Conservation (phyloP, 2,113 vertebrate species). For the Anoura caudifer region DNA sequence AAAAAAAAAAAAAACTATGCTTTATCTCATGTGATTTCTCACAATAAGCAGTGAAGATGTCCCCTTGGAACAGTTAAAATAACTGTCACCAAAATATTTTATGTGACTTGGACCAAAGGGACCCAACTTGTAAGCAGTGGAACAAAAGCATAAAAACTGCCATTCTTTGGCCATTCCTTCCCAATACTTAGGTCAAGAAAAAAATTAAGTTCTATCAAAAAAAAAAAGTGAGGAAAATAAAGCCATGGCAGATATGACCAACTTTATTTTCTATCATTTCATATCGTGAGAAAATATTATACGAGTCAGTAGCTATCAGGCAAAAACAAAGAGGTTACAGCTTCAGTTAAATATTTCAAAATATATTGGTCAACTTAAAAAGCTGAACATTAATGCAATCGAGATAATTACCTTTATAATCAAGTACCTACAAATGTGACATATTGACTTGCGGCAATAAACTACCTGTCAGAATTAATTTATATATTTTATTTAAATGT, state of each 20-base stretch:
- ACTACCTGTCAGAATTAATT: slow-evolving; percentile 48
- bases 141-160: neutral
- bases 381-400: neutral
- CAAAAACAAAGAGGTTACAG: neutral
- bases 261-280: neutral
- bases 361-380: neutral
- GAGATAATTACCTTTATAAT: neutral
- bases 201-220: neutral
- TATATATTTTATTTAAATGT: slow-evolving; percentile 24
- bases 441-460: slow-evolving; percentile 46
- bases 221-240: neutral
- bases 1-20: neutral
- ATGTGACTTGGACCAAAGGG: neutral
- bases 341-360: neutral
- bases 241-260: neutral
- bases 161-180: neutral
- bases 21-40: neutral
- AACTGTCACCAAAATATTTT: neutral
- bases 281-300: neutral
- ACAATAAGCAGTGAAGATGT: neutral
- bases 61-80: neutral
- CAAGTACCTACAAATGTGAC: neutral
- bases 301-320: neutral
- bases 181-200: neutral
- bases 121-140: neutral